Evolutionary conservation across 2,888 invertebrate species (phyloP), one percentile per base, ranked within the genome.

Genomic region (Machimus atricapillus): DNA sequence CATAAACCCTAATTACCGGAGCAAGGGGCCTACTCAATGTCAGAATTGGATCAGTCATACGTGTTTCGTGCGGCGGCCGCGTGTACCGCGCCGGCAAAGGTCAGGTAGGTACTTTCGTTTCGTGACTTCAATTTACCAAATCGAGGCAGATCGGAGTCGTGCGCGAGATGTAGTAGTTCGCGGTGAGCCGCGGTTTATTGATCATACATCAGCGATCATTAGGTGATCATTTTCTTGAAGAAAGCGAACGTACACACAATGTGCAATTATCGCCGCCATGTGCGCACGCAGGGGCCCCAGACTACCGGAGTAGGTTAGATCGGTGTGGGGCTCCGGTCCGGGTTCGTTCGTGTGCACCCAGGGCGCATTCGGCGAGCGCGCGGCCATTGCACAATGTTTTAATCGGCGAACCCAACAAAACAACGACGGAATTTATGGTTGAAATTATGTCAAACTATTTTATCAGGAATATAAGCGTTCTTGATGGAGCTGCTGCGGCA

Each of bases 81-180:
- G 12, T 16, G 37, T 81, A 73, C 46, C 79, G 52, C 9, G 66
- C n/a, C 83, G 19, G 12, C 73, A 83, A 83, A 83, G 83, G 83
- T 83, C 83, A 83, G 83, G 23, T 66, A 83, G 40, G 83, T 83
- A 83, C 83, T 83, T 83, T 83, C 83, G 83, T 79, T 86, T 86
- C 86, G 86, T 86, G 86, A 86, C 86, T 86, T 73, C 81, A 81
- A 86, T 86, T 86, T 86, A 81, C 81, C 86, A 81, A 86, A 86
- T 86, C 81, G 52, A 74, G 81, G 23, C 83, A 66, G 66, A 83
- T 83, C 83, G 40, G 40, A 83, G 83, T 66, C 83, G 83, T 83
- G 83, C 83, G 83, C 83, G 23, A 83, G 83, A 83, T 83, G 83
- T 83, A 73, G 83, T 83, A 66, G 83, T 83, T 83, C 83, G 73